Evolutionary conservation across 2,888 invertebrate species (phyloP), one percentile per base, ranked within the genome.

Genomic region (Patella depressa): DNA sequence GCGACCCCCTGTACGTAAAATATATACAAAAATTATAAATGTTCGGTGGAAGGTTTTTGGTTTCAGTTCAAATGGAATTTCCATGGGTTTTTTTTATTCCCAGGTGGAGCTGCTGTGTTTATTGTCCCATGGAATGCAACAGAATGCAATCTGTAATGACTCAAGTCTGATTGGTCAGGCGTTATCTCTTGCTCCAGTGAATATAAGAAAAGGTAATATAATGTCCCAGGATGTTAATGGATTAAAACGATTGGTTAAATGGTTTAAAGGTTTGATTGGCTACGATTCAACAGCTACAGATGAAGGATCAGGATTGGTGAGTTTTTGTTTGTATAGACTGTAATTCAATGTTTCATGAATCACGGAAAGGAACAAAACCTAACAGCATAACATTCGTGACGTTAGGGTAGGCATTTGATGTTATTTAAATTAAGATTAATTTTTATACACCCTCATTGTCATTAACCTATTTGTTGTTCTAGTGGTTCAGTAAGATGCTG

Each of bases 81-180:
- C 14, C 1, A 74, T 74, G 24, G 24, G n/a, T 34, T 3, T 55
- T 2, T 29, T 53, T 55, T 14, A n/a, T 70, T 55, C 73, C 17
- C 82, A 89, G 89, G 88, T 87, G 29, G 87, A 96, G 91, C 92
- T 98, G 9, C 92, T 98, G 19, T 95, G 96, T 89, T 95, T 96
- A 93, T 90, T 98, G 53, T 94, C 95, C 0, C 95, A 96, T 89
- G 96, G 96, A 1, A 94, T 95, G 88, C 94, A 94, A 89, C 93
- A 97, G 55, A 92, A 92, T 83, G 75, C 76, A 17, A 53, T 86
- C 15, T 85, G 89, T 74, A 84, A 87, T 74, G 84, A 86, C 69
- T 93, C 94, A 74, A 93, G 93, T 71, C 89, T 96, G 24, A 93
- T 96, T 92, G 94, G 94, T 29, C 92, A 94, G 45, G 94, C 94